Evolutionary conservation across 1,140 invertebrate genomes (phyloP).

Genomic region (Drosophila kohkoa): DNA sequence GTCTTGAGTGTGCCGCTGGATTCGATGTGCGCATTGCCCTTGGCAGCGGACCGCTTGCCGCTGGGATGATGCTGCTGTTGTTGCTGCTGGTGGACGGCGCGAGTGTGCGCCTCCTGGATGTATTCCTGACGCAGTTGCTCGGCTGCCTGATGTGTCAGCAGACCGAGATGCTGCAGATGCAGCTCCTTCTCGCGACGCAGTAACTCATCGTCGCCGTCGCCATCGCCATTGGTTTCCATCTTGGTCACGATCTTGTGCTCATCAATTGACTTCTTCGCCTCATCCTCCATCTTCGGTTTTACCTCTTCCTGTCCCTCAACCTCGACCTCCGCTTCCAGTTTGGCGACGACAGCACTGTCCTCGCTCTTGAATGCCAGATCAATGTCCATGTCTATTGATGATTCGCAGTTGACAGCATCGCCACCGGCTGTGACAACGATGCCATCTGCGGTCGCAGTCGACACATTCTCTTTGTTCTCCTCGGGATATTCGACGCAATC

Average conservation of each 20-base stretch:
- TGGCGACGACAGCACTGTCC: background rate
- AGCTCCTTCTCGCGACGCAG: conserved; percentile 86
- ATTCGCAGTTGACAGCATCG: conserved; percentile 23
- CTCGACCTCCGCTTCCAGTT: background rate
- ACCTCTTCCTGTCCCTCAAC: conserved; percentile 43
- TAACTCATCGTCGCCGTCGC: conserved; percentile 51
- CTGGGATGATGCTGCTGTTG: conserved; percentile 73
- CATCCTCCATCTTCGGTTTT: conserved; percentile 39
- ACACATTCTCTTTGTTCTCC: conserved; percentile 76
- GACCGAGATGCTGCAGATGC: conserved; percentile 88
- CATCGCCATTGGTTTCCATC: conserved; percentile 3
- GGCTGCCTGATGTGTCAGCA: conserved; percentile 88
- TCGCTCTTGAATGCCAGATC: conserved; percentile 25
- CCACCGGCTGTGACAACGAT: background rate
- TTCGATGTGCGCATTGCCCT: conserved; percentile 80
- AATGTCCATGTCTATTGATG: conserved; percentile 26
- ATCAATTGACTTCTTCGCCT: conserved; percentile 29
- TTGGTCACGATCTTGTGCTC: conserved; percentile 11
- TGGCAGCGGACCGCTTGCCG: conserved; percentile 54
- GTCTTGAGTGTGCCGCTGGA: conserved; percentile 92
- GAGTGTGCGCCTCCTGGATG: conserved; percentile 84
- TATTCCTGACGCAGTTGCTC: conserved; percentile 84
- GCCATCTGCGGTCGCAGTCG: conserved; percentile 36
- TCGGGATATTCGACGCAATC: conserved; percentile 48
- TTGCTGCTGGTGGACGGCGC: conserved; percentile 53